These are phyloP conservation scores for Sebastes steindachneri DNA, from an alignment of 2,797 vertebrate genomes.

Conservation along the genomic window DNA sequence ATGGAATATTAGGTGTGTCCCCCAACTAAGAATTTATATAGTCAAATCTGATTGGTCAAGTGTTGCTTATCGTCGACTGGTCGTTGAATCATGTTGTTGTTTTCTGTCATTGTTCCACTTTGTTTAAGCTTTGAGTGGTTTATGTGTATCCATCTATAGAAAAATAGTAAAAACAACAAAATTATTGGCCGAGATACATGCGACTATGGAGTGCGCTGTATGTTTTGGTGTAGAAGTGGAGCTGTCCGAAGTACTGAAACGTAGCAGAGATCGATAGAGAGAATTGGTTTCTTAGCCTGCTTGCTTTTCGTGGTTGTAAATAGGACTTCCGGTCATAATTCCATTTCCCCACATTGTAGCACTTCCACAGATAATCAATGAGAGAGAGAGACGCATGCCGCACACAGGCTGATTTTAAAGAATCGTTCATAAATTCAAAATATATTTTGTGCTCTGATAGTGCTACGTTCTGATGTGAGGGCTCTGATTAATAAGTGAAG, in stretches of 20 bases:
- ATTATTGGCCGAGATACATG: neutral
- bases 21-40: no score
- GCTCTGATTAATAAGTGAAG: neutral
- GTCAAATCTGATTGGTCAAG: no score
- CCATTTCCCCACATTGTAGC: neutral
- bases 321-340: neutral
- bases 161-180: neutral
- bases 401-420: neutral
- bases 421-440: neutral
- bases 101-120: no score
- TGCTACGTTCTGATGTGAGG: neutral
- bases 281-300: neutral
- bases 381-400: neutral
- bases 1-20: neutral
- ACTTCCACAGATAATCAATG: neutral
- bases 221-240: no score
- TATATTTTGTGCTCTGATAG: neutral
- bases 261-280: neutral
- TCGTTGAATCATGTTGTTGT: no score
- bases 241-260: neutral
- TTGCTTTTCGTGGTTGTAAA: neutral
- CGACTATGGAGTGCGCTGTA: no score
- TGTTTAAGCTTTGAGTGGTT: no score
- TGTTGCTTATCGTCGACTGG: no score
- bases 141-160: neutral